Conservation (phyloP, 2,888 invertebrate species). For the Mimachlamys varia region DNA sequence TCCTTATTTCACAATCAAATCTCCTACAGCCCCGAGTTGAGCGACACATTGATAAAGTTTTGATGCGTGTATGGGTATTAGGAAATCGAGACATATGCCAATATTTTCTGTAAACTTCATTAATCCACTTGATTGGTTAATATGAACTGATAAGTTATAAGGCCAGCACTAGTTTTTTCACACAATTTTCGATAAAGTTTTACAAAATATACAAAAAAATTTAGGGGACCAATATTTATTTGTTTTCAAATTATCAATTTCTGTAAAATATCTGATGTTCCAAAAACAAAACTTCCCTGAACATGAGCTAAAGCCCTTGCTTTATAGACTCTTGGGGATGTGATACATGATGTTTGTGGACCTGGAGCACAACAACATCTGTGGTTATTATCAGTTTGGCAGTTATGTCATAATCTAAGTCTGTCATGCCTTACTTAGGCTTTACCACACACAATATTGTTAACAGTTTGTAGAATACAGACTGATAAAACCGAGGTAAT, state of each 20-base stretch:
- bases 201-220: too few relatives aligned
- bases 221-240: too few relatives aligned
- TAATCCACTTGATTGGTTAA: not conserved
- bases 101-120: not conserved
- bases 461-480: not conserved
- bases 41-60: not conserved
- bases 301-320: not conserved
- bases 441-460: conserved; percentile 12
- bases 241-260: not conserved
- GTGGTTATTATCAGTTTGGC: conserved; percentile 34
- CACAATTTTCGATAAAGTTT: not conserved
- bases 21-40: not conserved
- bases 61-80: not conserved
- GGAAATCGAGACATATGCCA: not conserved
- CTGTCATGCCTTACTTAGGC: not conserved
- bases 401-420: conserved; percentile 19
- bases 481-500: not conserved
- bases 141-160: not conserved
- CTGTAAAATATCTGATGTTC: not conserved
- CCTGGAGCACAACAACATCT: not conserved
- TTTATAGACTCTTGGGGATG: not conserved
- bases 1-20: not conserved
- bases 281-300: too few relatives aligned
- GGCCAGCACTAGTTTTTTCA: not conserved
- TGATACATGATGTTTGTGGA: not conserved